Base-by-base conservation (phyloP, 2,113 vertebrate genomes). In the Rhea pennata region DNA sequence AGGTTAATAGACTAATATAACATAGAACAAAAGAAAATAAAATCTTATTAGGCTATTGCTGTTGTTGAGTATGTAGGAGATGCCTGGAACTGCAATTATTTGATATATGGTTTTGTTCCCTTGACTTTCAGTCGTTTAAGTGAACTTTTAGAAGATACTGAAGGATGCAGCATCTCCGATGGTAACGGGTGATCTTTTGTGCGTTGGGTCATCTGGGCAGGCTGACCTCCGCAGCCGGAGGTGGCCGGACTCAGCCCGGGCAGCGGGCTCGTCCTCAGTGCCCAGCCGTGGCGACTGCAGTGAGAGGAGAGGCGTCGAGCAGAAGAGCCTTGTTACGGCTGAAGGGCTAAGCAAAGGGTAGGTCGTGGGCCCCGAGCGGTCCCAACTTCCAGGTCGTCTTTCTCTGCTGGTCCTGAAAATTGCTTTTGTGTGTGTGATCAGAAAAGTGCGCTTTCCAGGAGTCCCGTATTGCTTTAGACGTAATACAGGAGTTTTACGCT, bases 361-460 rank as follows among this genome's bases (percentile, higher is more conserved):
- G 75, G 69, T 87, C 56, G 64, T 84, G 75, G 56, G 72, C 90
- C 27, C 9, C 2, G 5, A 89, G 39, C 62, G 76, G 54, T n/a
- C 71, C 79, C 67, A 58, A 8, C 48, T 67, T 90, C 73, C 58
- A 17, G 48, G 29, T 40, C 65, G 71, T 56, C 75, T 91, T 93
- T 96, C 67, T 72, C 77, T 92, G 17, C 71, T 76, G 82, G 22
- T 83, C 71, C 88, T 90, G 88, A 88, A 95, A 96, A 95, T 85
- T 85, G 58, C 58, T 73, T 94, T 50, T 79, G 51, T 67, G 61
- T 69, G 31, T 61, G 78, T 80, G 51, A 62, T 64, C 62, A 61
- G 70, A 69, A 70, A 72, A 82, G 3, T 1, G 1, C 15, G 85
- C 72, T 79, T 79, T 79, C 44, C 62, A 56, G 58, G 74, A 82